phyloP scores from a whole-genome alignment of 64 coral and sea anemone species.

The Actinia equina region DNA sequence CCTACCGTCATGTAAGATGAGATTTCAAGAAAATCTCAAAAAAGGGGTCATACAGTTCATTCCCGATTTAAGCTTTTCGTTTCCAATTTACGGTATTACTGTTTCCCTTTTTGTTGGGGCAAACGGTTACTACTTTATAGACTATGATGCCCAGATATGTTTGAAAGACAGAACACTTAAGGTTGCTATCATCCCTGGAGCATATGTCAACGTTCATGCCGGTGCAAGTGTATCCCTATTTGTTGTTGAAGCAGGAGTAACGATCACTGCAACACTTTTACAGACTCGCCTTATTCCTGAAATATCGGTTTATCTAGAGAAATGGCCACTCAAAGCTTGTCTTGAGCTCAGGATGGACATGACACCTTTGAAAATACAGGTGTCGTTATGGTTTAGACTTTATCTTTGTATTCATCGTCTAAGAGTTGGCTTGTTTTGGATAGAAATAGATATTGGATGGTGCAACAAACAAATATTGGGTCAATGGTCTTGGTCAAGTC shows the following conservation, averaged over 20 bases:
- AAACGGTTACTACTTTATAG: slow-evolving; percentile 74
- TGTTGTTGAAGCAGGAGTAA: slow-evolving; percentile 87
- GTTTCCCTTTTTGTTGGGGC: slow-evolving; percentile 72
- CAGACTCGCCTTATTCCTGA: slow-evolving; percentile 86
- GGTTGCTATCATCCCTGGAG: slow-evolving; percentile 76
- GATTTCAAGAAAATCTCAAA: slow-evolving; percentile 38
- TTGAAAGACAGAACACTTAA: slow-evolving; percentile 66
- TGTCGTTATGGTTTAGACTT: slow-evolving; percentile 89
- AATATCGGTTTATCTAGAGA: slow-evolving; percentile 70
- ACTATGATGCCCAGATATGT: slow-evolving; percentile 73
- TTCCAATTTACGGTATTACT: slow-evolving; percentile 80
- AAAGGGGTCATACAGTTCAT: slow-evolving; percentile 58
- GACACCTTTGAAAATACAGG: slow-evolving; percentile 85
- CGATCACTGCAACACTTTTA: slow-evolving; percentile 84
- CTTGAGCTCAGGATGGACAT: slow-evolving; percentile 83
- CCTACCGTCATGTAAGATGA: slow-evolving; percentile 36
- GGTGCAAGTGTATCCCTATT: slow-evolving; percentile 59
- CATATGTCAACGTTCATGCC: slow-evolving; percentile 72
- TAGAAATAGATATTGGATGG: slow-evolving; percentile 64
- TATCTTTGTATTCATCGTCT: slow-evolving; percentile 61
- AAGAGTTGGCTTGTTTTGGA: slow-evolving; percentile 42
- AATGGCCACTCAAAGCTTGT: slow-evolving; percentile 83
- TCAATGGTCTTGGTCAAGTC: slow-evolving; percentile 90
- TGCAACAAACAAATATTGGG: slow-evolving; percentile 77
- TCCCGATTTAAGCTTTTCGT: slow-evolving; percentile 30